Evolutionary conservation across 1,140 invertebrate species (phyloP).

Genomic region (Ladona fulva): DNA sequence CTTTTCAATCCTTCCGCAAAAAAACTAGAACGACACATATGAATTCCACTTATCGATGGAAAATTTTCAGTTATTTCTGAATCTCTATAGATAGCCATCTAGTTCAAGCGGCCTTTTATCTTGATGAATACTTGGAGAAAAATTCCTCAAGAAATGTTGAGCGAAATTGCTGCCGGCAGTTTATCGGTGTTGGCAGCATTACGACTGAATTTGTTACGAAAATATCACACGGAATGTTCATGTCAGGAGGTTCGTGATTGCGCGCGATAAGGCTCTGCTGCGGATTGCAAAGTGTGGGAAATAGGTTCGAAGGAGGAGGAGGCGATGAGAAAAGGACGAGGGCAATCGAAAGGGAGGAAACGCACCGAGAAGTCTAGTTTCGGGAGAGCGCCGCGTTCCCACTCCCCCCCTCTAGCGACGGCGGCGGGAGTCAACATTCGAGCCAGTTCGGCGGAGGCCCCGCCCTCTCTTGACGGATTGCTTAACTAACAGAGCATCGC

Average conservation of each 20-base stretch:
- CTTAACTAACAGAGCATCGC: not conserved
- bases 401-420: not conserved
- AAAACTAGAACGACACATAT: no score
- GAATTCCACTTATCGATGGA: no score
- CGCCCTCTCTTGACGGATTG: not conserved
- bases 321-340: not conserved
- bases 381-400: not conserved
- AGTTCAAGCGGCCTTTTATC: no score
- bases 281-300: not conserved
- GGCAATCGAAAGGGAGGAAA: no score
- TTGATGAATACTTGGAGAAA: no score
- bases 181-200: not conserved
- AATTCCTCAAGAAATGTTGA: no score
- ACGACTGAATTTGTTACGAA: constrained; percentile 5
- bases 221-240: not conserved
- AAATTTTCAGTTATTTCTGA: no score
- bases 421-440: not conserved
- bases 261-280: not conserved
- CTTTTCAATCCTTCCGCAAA: no score
- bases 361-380: no score
- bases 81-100: no score
- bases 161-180: no score
- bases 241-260: not conserved
- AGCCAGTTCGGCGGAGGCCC: not conserved
- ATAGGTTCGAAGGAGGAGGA: not conserved